phyloP scores from a whole-genome alignment of 2,797 vertebrate genomes.

The Moxostoma hubbsi region DNA sequence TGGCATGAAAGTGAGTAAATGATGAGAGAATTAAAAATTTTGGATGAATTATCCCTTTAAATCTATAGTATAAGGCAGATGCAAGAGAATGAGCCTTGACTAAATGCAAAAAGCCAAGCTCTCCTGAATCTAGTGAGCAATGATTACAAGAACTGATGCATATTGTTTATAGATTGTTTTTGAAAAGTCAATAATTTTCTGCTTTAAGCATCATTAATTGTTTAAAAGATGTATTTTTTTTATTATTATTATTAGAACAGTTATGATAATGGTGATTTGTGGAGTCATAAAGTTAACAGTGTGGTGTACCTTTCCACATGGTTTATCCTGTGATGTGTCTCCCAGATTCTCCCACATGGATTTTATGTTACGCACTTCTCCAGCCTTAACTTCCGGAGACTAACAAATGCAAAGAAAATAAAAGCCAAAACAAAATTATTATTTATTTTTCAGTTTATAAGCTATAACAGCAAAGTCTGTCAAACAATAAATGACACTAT shows the following conservation, averaged over 20 bases:
- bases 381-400: slow-evolving; percentile 80
- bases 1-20: too few species aligned
- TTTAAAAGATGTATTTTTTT: neutral
- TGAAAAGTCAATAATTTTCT: too few species aligned
- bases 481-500: slow-evolving; percentile 16
- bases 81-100: neutral
- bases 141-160: neutral
- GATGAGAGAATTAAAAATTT: too few species aligned
- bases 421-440: neutral
- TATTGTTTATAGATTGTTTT: neutral
- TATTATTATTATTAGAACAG: neutral
- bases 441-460: neutral
- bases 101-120: neutral
- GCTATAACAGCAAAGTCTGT: neutral
- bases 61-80: neutral
- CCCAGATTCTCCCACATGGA: slow-evolving; percentile 86
- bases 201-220: too few species aligned
- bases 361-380: slow-evolving; percentile 84
- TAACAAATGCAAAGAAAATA: slow-evolving; percentile 23
- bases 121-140: neutral
- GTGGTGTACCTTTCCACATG: slow-evolving; percentile 59
- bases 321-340: slow-evolving; percentile 56
- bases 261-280: neutral
- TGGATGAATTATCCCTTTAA: too few species aligned
- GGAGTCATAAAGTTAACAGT: neutral